Conservation (phyloP, 2,113 vertebrate species). For the Nycticebus coucang region DNA sequence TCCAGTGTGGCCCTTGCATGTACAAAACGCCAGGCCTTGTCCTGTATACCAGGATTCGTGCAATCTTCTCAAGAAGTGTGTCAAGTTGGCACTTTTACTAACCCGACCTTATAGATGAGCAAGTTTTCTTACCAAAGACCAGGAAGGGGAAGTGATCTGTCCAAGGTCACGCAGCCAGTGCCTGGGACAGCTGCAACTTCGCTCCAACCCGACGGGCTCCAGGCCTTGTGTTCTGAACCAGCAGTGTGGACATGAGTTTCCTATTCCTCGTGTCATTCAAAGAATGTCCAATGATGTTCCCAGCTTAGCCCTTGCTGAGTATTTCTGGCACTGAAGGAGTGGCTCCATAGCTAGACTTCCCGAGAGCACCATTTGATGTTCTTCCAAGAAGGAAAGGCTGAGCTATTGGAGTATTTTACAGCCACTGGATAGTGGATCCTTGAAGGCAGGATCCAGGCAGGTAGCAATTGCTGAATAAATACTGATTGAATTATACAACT, state of each 20-base stretch:
- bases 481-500: neutral
- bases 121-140: neutral
- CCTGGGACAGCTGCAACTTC: neutral
- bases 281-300: neutral
- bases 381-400: neutral
- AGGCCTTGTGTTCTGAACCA: neutral
- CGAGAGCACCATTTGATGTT: neutral
- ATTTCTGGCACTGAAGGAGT: neutral
- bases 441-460: neutral
- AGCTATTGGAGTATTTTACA: neutral
- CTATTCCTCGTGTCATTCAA: neutral
- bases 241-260: neutral
- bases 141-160: neutral
- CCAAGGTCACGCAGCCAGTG: neutral
- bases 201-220: neutral
- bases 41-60: neutral
- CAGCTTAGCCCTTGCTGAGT: neutral
- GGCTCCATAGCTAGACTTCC: neutral
- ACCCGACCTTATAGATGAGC: neutral
- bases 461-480: neutral
- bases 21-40: neutral
- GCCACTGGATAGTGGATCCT: neutral
- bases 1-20: too few species aligned
- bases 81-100: neutral
- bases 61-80: neutral